These are phyloP conservation scores for Penaeus indicus DNA, from an alignment of 1,140 invertebrate genomes.

Conservation along the genomic window DNA sequence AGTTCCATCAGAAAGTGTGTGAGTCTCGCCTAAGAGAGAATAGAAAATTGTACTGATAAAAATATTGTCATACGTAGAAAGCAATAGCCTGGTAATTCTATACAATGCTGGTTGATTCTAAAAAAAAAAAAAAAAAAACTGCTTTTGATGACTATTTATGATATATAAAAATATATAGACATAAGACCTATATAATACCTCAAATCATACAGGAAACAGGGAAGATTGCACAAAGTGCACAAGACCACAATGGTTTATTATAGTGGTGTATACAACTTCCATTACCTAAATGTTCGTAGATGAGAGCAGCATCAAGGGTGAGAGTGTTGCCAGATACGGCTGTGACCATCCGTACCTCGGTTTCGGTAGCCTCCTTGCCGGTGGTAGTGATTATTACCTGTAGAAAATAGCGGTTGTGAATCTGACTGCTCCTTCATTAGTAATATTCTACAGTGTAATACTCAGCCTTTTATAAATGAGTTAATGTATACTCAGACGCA, in stretches of 20 bases:
- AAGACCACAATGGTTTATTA: background rate
- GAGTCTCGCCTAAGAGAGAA: conserved; percentile 8
- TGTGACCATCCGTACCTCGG: conserved; percentile 41
- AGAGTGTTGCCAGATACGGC: conserved; percentile 34
- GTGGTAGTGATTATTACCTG: conserved; percentile 57
- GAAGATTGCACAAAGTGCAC: no score
- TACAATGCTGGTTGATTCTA: no score
- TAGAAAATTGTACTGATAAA: background rate
- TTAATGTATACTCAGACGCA: background rate
- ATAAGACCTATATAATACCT: no score
- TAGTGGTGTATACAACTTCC: background rate
- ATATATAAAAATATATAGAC: no score
- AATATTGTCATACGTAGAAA: background rate
- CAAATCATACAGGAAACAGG: no score
- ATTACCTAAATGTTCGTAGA: conserved; percentile 45
- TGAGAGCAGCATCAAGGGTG: conserved; percentile 40
- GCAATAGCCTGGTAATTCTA: no score
- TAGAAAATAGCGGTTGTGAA: background rate
- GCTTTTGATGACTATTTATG: no score
- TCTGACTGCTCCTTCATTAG: background rate
- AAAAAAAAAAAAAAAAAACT: no score
- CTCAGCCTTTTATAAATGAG: background rate
- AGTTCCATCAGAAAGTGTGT: conserved; percentile 36
- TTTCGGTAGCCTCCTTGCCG: conserved; percentile 33
- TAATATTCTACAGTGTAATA: no score